Evolutionary conservation across 2,113 vertebrate species (phyloP).

Genomic region (Okapia johnstoni): DNA sequence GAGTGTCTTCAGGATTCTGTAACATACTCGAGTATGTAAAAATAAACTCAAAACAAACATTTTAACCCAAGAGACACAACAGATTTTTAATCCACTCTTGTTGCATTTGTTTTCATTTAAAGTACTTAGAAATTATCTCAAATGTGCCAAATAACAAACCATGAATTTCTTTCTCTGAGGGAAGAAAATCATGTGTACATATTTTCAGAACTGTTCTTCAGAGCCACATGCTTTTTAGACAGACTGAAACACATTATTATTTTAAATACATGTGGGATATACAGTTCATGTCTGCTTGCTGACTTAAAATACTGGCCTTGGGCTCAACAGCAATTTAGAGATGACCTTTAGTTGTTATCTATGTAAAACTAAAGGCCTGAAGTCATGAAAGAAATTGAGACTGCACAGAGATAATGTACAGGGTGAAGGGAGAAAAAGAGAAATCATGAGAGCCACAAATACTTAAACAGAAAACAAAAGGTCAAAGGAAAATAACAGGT

Average conservation of each 20-base stretch:
- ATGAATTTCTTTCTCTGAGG: not conserved
- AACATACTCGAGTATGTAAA: not conserved
- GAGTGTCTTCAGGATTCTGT: not conserved
- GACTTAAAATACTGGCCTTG: not conserved
- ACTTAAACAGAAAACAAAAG: conserved; percentile 19
- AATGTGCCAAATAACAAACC: not conserved
- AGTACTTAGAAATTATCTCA: conserved; percentile 1
- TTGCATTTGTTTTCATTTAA: conserved; percentile 6
- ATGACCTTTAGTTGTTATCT: not conserved
- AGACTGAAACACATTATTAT: conserved; percentile 3
- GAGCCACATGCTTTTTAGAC: not conserved
- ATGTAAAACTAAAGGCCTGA: not conserved
- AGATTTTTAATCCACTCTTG: not conserved
- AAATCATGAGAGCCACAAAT: not conserved
- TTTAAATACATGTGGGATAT: conserved; percentile 1
- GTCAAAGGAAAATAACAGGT: not conserved
- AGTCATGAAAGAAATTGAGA: not conserved
- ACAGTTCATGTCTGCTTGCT: not conserved
- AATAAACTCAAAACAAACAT: not conserved
- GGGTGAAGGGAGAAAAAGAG: not conserved
- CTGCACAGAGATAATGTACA: not conserved
- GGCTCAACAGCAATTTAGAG: not conserved
- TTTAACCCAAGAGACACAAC: not conserved
- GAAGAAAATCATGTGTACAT: not conserved
- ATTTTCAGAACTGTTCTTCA: conserved; percentile 2